A percentile compares a stretch with the other conserved stretches of the same genome.
These are phyloP conservation scores for Ceraclea dissimilis DNA, from an alignment of 2,888 invertebrate species.

Conservation along the genomic window DNA sequence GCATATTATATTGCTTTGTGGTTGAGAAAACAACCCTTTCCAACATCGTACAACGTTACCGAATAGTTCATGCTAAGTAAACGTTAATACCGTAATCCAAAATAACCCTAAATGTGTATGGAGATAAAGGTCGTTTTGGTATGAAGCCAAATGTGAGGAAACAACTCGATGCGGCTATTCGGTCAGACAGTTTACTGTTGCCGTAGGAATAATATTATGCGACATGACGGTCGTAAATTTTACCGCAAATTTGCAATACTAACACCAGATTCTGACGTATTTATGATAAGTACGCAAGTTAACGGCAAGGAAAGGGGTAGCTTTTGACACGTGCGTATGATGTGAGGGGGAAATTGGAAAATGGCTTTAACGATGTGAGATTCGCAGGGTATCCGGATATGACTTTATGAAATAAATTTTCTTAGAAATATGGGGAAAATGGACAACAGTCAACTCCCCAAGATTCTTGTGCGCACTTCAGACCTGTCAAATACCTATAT, in stretches of 20 bases:
- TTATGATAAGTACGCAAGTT: not conserved
- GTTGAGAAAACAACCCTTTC: constrained; percentile 25
- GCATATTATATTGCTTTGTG: constrained; percentile 23
- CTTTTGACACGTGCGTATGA: not conserved
- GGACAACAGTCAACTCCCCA: too few relatives aligned
- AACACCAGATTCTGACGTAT: constrained; percentile 11
- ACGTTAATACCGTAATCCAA: not conserved
- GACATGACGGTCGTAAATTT: constrained; percentile 43
- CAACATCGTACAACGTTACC: not conserved
- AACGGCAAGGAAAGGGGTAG: not conserved
- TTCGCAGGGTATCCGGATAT: too few relatives aligned
- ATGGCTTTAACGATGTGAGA: not conserved
- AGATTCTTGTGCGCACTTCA: too few relatives aligned
- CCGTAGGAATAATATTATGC: constrained; percentile 35
- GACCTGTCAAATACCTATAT: too few relatives aligned
- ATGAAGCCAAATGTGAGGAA: constrained; percentile 41
- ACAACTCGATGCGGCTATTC: constrained; percentile 46
- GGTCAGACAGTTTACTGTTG: constrained; percentile 17
- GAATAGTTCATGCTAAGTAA: not conserved
- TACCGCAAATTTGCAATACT: constrained; percentile 47
- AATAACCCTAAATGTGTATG: constrained; percentile 29
- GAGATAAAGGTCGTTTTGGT: constrained; percentile 43
- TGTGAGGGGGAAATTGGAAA: constrained; percentile 3
- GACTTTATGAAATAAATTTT: too few relatives aligned
- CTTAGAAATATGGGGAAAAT: too few relatives aligned